Conservation (phyloP, 2,113 vertebrate genomes). For the Seriola quinqueradiata region DNA sequence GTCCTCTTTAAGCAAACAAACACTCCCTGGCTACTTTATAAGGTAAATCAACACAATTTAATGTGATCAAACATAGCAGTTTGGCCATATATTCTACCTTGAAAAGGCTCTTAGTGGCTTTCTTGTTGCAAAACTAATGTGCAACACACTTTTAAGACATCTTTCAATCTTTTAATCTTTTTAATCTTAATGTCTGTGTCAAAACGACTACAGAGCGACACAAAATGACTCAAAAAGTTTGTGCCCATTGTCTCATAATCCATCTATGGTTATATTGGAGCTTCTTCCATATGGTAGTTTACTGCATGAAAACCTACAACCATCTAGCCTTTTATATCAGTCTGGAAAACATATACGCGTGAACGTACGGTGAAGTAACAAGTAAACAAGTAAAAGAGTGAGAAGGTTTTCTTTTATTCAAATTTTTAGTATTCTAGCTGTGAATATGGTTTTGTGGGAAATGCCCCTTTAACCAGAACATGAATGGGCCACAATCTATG, state of each 20-base stretch:
- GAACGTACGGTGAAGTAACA: neutral
- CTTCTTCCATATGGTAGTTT: too few species aligned
- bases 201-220: neutral
- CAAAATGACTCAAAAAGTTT: neutral
- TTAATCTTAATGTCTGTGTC: too few species aligned
- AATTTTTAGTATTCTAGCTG: neutral
- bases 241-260: neutral
- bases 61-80: neutral
- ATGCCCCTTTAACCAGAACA: constrained; percentile 46
- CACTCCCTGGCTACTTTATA: neutral
- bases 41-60: neutral
- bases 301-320: too few species aligned
- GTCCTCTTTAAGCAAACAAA: neutral
- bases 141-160: too few species aligned
- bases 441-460: constrained; percentile 33
- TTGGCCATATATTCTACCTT: neutral
- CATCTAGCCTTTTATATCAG: too few species aligned
- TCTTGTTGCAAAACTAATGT: too few species aligned
- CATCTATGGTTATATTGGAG: too few species aligned
- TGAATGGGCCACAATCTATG: constrained; percentile 54
- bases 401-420: neutral
- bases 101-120: neutral
- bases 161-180: too few species aligned
- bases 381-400: neutral
- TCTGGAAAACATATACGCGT: too few species aligned